Conservation (phyloP, 2,113 vertebrate species). For the Podiceps cristatus region DNA sequence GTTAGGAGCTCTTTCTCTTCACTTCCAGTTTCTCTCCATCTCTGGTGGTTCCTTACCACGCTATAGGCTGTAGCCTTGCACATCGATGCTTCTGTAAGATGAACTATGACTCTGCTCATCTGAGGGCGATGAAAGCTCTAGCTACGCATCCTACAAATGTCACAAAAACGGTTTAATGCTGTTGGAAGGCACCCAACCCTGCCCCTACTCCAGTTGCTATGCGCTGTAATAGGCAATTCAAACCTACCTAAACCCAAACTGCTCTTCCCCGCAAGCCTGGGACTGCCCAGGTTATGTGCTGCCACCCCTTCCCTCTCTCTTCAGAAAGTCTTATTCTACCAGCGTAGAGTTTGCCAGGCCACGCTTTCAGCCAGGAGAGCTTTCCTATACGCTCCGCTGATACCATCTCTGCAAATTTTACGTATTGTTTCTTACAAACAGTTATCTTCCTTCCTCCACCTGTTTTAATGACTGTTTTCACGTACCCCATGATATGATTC, state of each 20-base stretch:
- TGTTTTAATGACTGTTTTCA: not conserved
- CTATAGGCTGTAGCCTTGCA: not conserved
- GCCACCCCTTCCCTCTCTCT: not conserved
- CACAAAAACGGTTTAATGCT: not conserved
- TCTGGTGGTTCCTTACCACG: not conserved
- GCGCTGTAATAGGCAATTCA: not conserved
- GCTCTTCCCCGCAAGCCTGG: not conserved
- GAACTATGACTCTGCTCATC: not conserved
- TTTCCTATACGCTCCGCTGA: not conserved
- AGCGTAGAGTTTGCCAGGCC: fast-evolving
- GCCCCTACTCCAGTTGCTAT: not conserved
- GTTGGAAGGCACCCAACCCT: not conserved
- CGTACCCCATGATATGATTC: not conserved
- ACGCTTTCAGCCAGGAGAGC: not conserved
- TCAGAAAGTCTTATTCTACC: not conserved
- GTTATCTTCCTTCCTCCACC: not conserved
- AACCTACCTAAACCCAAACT: not conserved
- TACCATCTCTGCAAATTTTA: not conserved
- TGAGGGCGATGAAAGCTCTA: not conserved
- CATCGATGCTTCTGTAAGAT: not conserved
- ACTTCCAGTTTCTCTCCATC: not conserved
- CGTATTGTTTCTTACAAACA: not conserved
- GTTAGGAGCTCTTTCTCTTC: not conserved
- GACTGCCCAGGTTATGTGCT: fast-evolving
- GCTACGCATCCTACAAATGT: not conserved